A percentile compares a stretch with the other conserved stretches of the same genome.
Evolutionary conservation across 2,797 vertebrate species (phyloP).

Genomic region (Notolabrus celidotus): DNA sequence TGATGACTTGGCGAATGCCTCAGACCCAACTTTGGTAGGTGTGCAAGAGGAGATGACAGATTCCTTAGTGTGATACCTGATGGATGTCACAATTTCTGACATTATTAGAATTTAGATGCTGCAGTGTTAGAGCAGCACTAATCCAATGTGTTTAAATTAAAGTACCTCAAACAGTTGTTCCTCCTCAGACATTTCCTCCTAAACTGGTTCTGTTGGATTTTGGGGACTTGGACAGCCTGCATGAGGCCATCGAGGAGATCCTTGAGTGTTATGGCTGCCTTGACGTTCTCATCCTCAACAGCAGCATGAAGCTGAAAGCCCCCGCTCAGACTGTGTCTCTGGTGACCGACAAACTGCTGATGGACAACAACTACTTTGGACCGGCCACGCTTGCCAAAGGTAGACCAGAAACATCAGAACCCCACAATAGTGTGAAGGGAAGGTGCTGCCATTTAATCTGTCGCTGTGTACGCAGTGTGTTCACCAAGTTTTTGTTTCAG

Average conservation of each 20-base stretch:
- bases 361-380: constrained; percentile 97
- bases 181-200: constrained; percentile 90
- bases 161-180: neutral
- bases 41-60: fast-evolving
- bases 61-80: too few relatives aligned
- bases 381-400: constrained; percentile 94
- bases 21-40: constrained; percentile 90
- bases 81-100: too few relatives aligned
- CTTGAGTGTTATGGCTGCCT: constrained; percentile 93
- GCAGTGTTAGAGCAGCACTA: too few relatives aligned
- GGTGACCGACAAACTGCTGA: constrained; percentile 93
- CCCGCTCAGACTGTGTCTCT: constrained; percentile 90
- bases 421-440: neutral
- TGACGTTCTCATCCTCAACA: constrained; percentile 93
- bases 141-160: neutral
- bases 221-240: constrained; percentile 87
- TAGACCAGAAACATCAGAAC: constrained; percentile 43
- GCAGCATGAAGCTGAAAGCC: constrained; percentile 92
- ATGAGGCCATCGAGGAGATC: constrained; percentile 88
- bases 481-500: constrained; percentile 69
- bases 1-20: constrained; percentile 85
- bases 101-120: too few relatives aligned
- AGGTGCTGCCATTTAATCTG: neutral
- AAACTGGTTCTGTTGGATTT: constrained; percentile 94
- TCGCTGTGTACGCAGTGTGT: neutral